Evolutionary conservation across 2,113 vertebrate genomes (phyloP).

Genomic region (Furnarius figulus): DNA sequence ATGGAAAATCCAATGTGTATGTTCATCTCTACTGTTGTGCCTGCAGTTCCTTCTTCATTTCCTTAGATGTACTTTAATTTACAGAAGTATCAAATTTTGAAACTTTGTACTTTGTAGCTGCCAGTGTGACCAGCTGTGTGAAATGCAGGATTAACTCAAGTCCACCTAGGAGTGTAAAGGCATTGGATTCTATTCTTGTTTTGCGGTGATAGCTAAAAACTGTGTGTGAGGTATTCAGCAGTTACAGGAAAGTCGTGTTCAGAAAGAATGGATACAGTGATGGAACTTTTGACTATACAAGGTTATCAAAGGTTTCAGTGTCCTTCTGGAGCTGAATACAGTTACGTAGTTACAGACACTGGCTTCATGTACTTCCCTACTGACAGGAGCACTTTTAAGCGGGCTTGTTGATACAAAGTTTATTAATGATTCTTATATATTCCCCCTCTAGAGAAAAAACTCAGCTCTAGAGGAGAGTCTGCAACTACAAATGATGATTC

Average conservation of each 20-base stretch:
- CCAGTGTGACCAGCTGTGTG: neutral
- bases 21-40: neutral
- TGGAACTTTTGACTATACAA: neutral
- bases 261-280: neutral
- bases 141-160: neutral
- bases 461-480: neutral
- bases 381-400: neutral
- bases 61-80: neutral
- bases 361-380: neutral
- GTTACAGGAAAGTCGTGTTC: neutral
- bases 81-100: neutral
- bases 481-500: slow-evolving; percentile 36
- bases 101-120: neutral
- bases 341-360: neutral
- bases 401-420: neutral
- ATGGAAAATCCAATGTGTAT: neutral
- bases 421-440: neutral
- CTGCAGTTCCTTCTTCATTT: neutral
- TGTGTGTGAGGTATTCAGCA: neutral
- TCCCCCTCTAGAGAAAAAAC: slow-evolving; percentile 59
- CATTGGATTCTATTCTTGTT: neutral
- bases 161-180: neutral
- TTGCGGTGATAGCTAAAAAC: neutral
- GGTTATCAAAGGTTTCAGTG: neutral
- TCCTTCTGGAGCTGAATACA: neutral